A percentile compares a stretch with the other conserved stretches of the same genome.
Conservation (phyloP, 2,113 vertebrate species). For the Petromus typicus region DNA sequence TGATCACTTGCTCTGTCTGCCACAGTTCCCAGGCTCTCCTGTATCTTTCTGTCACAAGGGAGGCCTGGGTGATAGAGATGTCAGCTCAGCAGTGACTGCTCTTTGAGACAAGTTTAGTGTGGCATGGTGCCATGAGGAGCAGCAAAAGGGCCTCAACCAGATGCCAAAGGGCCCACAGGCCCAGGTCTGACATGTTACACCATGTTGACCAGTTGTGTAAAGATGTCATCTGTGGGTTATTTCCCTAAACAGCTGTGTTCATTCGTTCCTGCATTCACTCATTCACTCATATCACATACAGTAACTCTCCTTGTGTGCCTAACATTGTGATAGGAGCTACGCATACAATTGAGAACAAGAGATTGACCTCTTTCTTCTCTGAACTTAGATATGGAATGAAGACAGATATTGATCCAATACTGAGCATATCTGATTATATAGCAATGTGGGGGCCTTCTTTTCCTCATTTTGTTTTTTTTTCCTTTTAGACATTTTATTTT, state of each 20-base stretch:
- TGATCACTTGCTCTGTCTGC: conserved; percentile 13
- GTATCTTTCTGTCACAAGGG: conserved; percentile 39
- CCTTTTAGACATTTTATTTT: background rate
- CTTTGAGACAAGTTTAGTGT: conserved; percentile 72
- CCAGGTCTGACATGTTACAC: conserved; percentile 47
- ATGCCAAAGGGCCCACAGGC: conserved; percentile 65
- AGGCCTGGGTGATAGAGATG: conserved; percentile 68
- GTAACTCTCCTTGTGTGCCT: background rate
- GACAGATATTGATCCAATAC: background rate
- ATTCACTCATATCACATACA: conserved; percentile 21
- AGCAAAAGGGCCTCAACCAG: conserved; percentile 68
- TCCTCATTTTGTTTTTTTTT: background rate
- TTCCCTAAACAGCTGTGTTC: conserved; percentile 49
- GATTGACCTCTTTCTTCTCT: background rate
- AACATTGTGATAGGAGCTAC: background rate
- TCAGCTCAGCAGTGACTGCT: conserved; percentile 70
- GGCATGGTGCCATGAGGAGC: conserved; percentile 65
- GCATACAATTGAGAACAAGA: background rate
- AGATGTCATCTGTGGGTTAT: conserved; percentile 67
- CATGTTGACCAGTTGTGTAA: conserved; percentile 30
- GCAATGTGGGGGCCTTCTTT: background rate
- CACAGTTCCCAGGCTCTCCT: conserved; percentile 38
- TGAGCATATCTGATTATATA: background rate
- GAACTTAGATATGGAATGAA: background rate
- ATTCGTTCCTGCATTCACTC: background rate